Conservation (phyloP, 2,888 invertebrate species). For the Camptogramma bilineatum region DNA sequence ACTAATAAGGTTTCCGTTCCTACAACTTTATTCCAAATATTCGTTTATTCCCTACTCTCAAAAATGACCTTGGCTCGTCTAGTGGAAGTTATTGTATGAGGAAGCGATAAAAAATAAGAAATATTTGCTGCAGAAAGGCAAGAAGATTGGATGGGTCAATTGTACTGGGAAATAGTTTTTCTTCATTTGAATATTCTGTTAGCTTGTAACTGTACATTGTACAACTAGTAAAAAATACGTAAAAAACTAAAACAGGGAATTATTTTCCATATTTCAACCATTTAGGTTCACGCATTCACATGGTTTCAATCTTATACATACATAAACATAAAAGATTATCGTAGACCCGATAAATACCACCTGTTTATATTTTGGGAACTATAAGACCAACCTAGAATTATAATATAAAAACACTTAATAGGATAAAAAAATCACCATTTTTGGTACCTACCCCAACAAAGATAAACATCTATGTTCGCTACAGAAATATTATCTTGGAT, state of each 20-base stretch:
- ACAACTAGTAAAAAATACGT: background rate
- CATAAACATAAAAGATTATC: too few relatives aligned
- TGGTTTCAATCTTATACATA: too few relatives aligned
- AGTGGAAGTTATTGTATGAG: slow-evolving; percentile 9
- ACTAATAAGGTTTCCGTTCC: slow-evolving; percentile 38
- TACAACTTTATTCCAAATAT: slow-evolving; percentile 20
- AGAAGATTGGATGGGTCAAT: slow-evolving; percentile 1
- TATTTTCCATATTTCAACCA: too few relatives aligned
- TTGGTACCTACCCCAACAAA: too few relatives aligned
- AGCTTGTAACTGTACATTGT: background rate
- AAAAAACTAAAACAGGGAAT: background rate
- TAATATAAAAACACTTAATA: too few relatives aligned
- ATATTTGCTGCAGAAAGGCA: background rate
- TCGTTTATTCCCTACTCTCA: slow-evolving; percentile 3
- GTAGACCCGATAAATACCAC: too few relatives aligned
- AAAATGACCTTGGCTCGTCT: slow-evolving; percentile 9
- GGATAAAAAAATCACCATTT: too few relatives aligned
- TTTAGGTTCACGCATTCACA: too few relatives aligned
- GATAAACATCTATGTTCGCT: too few relatives aligned
- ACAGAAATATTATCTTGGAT: too few relatives aligned
- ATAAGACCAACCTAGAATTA: too few relatives aligned
- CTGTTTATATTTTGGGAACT: too few relatives aligned
- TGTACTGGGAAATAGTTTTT: slow-evolving; percentile 3
- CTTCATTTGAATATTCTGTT: background rate
- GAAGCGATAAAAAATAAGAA: slow-evolving; percentile 12